These are phyloP conservation scores for Rhogogaster chlorosoma DNA, from an alignment of 2,888 invertebrate genomes.

Conservation along the genomic window DNA sequence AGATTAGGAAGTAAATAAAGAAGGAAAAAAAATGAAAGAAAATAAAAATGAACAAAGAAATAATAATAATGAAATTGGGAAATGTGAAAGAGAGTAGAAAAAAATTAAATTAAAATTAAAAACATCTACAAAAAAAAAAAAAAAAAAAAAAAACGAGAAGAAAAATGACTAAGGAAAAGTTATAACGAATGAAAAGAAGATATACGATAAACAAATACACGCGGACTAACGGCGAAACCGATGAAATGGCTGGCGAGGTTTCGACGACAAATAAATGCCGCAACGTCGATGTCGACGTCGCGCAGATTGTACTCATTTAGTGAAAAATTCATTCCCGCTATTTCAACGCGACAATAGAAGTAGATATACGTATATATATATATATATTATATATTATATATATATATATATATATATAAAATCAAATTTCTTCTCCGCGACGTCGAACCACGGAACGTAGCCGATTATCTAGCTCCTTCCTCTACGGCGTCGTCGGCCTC, in stretches of 20 bases:
- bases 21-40: slow-evolving; percentile 39
- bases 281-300: neutral
- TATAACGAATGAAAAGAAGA: neutral
- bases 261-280: neutral
- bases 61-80: neutral
- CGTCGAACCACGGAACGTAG: neutral
- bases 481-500: neutral
- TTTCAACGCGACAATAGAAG: neutral
- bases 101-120: slow-evolving; percentile 38
- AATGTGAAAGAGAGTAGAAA: neutral
- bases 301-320: neutral
- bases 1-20: slow-evolving; percentile 26
- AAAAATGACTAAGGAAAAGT: neutral
- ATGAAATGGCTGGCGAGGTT: slow-evolving; percentile 40
- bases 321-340: slow-evolving; percentile 4
- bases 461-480: neutral
- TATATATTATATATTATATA: too few species aligned
- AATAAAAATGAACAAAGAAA: slow-evolving; percentile 20
- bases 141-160: neutral
- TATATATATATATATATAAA: neutral
- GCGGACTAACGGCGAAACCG: slow-evolving; percentile 16
- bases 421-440: neutral
- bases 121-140: neutral
- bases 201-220: neutral
- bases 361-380: neutral